Percentiles rank a stretch among this genome's conserved stretches.
phyloP scores from a whole-genome alignment of 2,888 invertebrate genomes.

The Heliconius charithonia region DNA sequence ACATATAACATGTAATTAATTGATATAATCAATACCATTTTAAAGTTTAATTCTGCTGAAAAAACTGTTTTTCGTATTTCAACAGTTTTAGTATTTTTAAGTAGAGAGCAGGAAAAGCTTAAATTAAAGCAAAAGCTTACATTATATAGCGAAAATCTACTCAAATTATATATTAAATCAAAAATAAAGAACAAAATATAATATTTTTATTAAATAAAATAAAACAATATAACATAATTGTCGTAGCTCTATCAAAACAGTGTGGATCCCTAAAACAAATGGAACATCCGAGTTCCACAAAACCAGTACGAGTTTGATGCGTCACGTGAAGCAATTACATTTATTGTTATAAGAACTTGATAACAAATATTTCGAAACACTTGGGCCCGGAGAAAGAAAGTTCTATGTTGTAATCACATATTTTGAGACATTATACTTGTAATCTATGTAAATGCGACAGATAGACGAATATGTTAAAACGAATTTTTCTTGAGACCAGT shows the following conservation, averaged over 20 bases:
- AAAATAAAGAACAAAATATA: no score
- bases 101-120: no score
- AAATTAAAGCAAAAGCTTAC: no score
- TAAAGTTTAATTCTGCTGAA: no score
- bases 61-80: no score
- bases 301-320: slow-evolving; percentile 30
- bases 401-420: slow-evolving; percentile 22
- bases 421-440: not conserved
- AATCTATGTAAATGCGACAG: slow-evolving; percentile 1
- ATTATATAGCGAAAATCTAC: no score
- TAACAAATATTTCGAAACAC: slow-evolving; percentile 32
- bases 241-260: not conserved
- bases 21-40: no score
- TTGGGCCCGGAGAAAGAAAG: slow-evolving; percentile 18
- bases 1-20: no score
- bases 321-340: slow-evolving; percentile 39
- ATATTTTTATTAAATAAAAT: no score
- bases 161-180: no score
- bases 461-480: not conserved
- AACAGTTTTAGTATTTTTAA: no score
- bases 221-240: no score
- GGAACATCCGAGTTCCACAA: slow-evolving; percentile 19
- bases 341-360: slow-evolving; percentile 27
- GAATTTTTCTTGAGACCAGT: not conserved
- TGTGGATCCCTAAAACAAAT: slow-evolving; percentile 32